Conservation (phyloP, 2,888 invertebrate species). For the Eupithecia subumbrata region DNA sequence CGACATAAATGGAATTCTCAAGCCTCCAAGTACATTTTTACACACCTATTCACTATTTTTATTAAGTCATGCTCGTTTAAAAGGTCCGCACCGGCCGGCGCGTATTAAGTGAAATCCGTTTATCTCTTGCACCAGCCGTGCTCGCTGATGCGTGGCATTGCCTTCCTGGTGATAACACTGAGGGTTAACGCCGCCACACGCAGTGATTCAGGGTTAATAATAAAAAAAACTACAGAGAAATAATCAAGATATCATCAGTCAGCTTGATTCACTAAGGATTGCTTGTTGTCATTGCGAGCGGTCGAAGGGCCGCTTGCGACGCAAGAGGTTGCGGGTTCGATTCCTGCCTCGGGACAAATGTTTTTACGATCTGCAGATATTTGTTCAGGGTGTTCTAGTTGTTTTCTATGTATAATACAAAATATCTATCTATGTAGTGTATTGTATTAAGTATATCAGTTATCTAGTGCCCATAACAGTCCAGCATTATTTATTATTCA, state of each 20-base stretch:
- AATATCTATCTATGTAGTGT: too few relatives aligned
- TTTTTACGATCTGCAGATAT: too few relatives aligned
- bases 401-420: too few relatives aligned
- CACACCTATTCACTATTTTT: not conserved
- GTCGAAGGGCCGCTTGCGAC: too few relatives aligned
- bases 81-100: constrained; percentile 48
- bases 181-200: not conserved
- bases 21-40: not conserved
- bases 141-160: constrained; percentile 57
- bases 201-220: not conserved
- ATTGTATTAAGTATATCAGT: too few relatives aligned
- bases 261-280: not conserved
- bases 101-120: constrained; percentile 61
- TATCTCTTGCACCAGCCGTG: constrained; percentile 57
- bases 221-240: not conserved
- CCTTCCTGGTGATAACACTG: constrained; percentile 35
- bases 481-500: too few relatives aligned
- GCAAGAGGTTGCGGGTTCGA: too few relatives aligned
- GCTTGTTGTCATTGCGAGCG: not conserved
- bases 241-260: constrained; percentile 1
- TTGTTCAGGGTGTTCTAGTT: too few relatives aligned
- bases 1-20: not conserved
- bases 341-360: too few relatives aligned
- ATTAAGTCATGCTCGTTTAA: not conserved
- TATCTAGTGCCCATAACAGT: too few relatives aligned